Conservation (phyloP, 2,888 invertebrate species). For the Dolichopus griseipennis region DNA sequence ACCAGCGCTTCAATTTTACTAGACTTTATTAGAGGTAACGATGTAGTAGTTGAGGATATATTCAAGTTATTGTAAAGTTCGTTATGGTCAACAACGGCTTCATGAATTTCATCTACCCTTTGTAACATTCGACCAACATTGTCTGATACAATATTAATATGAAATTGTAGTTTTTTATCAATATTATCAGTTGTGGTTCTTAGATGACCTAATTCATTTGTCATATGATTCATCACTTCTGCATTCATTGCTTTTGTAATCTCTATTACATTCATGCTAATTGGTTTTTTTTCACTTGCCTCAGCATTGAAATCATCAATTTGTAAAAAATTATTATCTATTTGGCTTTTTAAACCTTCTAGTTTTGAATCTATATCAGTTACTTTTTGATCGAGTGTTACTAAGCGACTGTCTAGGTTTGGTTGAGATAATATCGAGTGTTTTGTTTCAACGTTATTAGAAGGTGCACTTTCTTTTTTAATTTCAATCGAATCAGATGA, state of each 20-base stretch:
- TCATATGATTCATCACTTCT: constrained; percentile 70
- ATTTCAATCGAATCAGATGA: constrained; percentile 49
- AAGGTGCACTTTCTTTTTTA: constrained; percentile 24
- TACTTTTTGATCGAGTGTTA: constrained; percentile 72
- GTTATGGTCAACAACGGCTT: constrained; percentile 70
- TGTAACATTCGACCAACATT: constrained; percentile 69
- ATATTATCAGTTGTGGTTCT: constrained; percentile 67
- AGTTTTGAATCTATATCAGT: constrained; percentile 73
- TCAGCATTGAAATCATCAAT: constrained; percentile 78
- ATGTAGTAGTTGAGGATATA: constrained; percentile 52
- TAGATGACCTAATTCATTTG: constrained; percentile 72
- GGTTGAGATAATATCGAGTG: constrained; percentile 28
- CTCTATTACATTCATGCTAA: constrained; percentile 73
- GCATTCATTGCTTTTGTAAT: constrained; percentile 75
- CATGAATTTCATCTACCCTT: constrained; percentile 73
- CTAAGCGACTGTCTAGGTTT: constrained; percentile 56
- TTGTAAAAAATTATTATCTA: constrained; percentile 72
- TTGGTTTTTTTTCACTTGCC: constrained; percentile 78
- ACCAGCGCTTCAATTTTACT: constrained; percentile 75
- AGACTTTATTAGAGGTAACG: constrained; percentile 50
- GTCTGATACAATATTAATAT: constrained; percentile 73
- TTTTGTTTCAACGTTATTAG: constrained; percentile 23
- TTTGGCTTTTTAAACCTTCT: constrained; percentile 68
- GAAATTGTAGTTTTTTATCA: constrained; percentile 74
- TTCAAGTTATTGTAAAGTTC: constrained; percentile 43